Base-by-base conservation (phyloP, 2,797 vertebrate species). In the Catharus ustulatus region DNA sequence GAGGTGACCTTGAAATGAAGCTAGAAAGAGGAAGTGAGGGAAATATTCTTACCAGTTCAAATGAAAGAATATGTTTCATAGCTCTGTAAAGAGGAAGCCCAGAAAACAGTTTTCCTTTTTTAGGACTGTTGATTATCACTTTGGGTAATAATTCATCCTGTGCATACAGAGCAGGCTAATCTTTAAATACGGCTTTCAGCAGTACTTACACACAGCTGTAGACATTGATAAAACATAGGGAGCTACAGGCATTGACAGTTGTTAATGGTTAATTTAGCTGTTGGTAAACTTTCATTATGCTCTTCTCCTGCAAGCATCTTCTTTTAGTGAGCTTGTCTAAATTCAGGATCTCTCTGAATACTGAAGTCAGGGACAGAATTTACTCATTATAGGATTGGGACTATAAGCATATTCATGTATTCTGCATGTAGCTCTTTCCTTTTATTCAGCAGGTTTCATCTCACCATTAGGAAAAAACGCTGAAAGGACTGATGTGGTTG, bases 231-330 rank as follows among this genome's bases (percentile, higher is more conserved):
- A 94, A 96, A 89, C 73, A 74, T 63, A 29, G 79, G 61, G 66
- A 94, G 73, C 91, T 94, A 62, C 89, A 94, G 82, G 82, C 95
- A 64, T 92, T 96, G 91, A 89, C 93, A 91, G 91, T 91, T 84
- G 84, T 94, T 95, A 94, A 95, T 96, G 91, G 72, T 87, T 95
- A 96, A 96, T 96, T 96, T 94, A 92, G 91, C 89, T 96, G 95
- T 94, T 94, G 91, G 95, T 95, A 96, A 95, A 96, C 95, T 96
- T 95, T 72, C 91, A 94, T 95, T 94, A 94, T 58, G 73, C 62
- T 74, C 89, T 95, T 93, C 82, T 95, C 84, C 79, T 91, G 75
- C 42, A 61, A 91, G 57, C 82, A 68, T 94, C 87, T 91, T 95
- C 72, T 93, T 96, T 68, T 71, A 74, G 57, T 55, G 40, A 75